Base-by-base conservation (phyloP, 1,140 invertebrate species). In the Leptinotarsa undecemlineata region DNA sequence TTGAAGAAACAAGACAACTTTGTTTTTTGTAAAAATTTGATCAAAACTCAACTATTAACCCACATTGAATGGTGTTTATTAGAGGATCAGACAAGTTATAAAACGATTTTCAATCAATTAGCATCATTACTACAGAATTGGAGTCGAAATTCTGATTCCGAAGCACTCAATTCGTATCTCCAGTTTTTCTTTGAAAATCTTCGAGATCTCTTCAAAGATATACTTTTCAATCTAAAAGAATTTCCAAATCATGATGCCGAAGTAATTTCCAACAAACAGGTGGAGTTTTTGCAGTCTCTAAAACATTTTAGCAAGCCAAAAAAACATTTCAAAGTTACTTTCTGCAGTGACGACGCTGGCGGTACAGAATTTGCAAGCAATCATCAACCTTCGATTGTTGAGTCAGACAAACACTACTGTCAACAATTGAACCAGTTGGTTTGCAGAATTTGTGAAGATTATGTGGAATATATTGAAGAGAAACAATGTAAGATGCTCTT, bases 101-200 rank as follows among this genome's bases (percentile, higher is more conserved):
- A 87, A 75, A 82, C 82, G 17, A 82, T 90, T 62, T 90, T 87
- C 73, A 84, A 83, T 51, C 87, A 90, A 73, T 82, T 87, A 1
- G 83, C 87, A 0, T 82, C 84, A 5, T 76, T 90, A 8, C 68
- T 90, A 20, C 86, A 87, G 14, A 90, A 89, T 68, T 91, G 89
- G 88, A 88, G 87, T 76, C 87, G 87, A 78, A 89, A 88, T 79
- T 77, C 81, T 19, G 60, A 81, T 17, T 78, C 81, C 15, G 26
- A 76, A 0, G n/a, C 17, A 11, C 17, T 77, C 11, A 80, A 84
- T 20, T 84, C 82, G 61, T 82, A 90, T 48, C 77, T 90, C 6
- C 74, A 85, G 17, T 81, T 82, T 62, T 91, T 91, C 71, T 91
- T 90, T 88, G 74, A 71, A 17, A 84, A 87, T 73, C 77, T 91